Conservation (phyloP, 92 coral and sea anemone genomes). For the Phenganax stokvisi region DNA sequence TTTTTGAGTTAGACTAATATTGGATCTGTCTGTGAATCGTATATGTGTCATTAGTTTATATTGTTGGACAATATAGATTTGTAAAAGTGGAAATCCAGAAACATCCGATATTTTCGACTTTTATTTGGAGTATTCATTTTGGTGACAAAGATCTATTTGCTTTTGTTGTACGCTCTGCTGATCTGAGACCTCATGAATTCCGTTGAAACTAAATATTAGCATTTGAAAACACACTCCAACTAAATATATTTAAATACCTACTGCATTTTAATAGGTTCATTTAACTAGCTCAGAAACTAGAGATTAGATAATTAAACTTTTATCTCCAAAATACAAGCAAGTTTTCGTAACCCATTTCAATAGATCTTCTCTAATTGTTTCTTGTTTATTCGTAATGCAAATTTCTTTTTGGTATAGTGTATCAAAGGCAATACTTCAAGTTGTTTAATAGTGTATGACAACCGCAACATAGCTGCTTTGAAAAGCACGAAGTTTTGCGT, state of each 20-base stretch:
- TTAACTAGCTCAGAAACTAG: not conserved
- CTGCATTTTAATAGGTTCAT: not conserved
- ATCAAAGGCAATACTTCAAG: not conserved
- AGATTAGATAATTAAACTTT: not conserved
- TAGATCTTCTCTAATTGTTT: not conserved
- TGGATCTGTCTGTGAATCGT: constrained; percentile 1
- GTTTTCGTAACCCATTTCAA: not conserved
- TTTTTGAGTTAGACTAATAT: not conserved
- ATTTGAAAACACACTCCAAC: not conserved
- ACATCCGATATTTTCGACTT: not conserved
- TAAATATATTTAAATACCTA: not conserved
- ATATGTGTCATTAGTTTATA: not conserved
- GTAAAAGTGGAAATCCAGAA: not conserved
- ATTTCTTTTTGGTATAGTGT: not conserved
- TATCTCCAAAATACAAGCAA: not conserved
- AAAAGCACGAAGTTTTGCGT: not conserved
- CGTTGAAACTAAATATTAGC: not conserved
- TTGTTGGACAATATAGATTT: not conserved
- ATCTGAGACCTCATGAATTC: not conserved
- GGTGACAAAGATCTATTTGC: not conserved
- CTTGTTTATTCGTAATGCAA: constrained; percentile 7
- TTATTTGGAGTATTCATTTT: not conserved
- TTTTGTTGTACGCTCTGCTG: constrained; percentile 2
- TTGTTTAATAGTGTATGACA: not conserved
- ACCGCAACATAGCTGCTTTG: not conserved